These are phyloP conservation scores for Strigamia crassipes DNA, from an alignment of 2,888 invertebrate species.

Conservation along the genomic window DNA sequence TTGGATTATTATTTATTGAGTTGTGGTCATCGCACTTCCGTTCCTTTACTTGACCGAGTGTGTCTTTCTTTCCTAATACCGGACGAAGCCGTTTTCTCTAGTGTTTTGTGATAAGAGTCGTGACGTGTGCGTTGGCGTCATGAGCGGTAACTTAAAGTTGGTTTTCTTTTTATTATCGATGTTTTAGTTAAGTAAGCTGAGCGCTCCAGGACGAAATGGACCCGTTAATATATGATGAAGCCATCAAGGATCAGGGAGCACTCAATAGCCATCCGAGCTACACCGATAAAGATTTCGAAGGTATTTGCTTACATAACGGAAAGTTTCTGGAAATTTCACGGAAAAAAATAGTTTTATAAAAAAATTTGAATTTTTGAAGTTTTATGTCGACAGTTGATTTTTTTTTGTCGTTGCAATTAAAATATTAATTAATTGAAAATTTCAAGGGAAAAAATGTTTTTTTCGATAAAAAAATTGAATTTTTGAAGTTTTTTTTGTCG, in stretches of 20 bases:
- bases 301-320: conserved; percentile 63
- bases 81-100: conserved; percentile 5
- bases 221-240: conserved; percentile 67
- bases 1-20: neutral
- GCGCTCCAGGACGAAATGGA: conserved; percentile 44
- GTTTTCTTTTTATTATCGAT: neutral
- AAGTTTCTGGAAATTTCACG: too few species aligned
- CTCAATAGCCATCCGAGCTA: conserved; percentile 77
- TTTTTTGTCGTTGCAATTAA: neutral
- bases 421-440: conserved; percentile 10
- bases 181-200: conserved; percentile 1
- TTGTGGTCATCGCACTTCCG: conserved; percentile 24
- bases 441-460: too few species aligned
- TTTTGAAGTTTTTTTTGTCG: too few species aligned
- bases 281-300: conserved; percentile 87
- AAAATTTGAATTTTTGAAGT: too few species aligned
- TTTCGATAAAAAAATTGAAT: too few species aligned
- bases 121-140: neutral
- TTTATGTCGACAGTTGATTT: too few species aligned
- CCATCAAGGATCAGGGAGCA: conserved; percentile 84
- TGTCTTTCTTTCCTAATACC: conserved; percentile 27
- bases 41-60: neutral
- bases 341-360: too few species aligned
- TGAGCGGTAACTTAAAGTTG: conserved; percentile 18
- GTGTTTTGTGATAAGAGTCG: neutral